Base-by-base conservation (phyloP, 2,113 vertebrate genomes). In the Mobula birostris region DNA sequence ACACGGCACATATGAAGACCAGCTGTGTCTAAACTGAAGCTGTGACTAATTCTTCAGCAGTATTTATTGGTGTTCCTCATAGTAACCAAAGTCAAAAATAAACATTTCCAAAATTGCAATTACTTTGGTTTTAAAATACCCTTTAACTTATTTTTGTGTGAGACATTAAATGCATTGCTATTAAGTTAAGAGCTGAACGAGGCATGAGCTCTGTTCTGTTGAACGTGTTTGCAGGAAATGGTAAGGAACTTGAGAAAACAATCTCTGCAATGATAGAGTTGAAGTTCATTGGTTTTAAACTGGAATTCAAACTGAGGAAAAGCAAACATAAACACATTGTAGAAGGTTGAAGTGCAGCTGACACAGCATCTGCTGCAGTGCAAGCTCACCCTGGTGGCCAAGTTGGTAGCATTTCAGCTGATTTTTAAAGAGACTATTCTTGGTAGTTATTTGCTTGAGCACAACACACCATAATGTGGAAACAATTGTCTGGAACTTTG, bases 1-100 rank as follows among this genome's bases (percentile, higher is more conserved):
- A 85, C 82, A 24, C 58, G 82, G 82, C 83, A 87, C 83, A 87
- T 87, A 58, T 87, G 83, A 19, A 61, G 83, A 87, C 83, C 83
- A 87, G 83, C 83, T 87, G 83, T 29, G 27, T 27, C 56, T 61
- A 87, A 87, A 61, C 8, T 29, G 82, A 85, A 61, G 83, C 40
- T 61, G 83, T 87, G 83, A 61, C 83, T 87, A 87, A 87, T 61
- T 56, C 80, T 87, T 24, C 83, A 58, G 24, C 83, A 87, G 83
- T 87, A 11, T 87, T 61, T 27, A 29, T 24, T 56, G 56, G 48
- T 61, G 11, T 56, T 82, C 48, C 24, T 87, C 83, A 87, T 79
- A 61, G 56, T 12, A 61, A 87, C 24, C 83, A 61, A 87, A 27
- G 83, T 56, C 83, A 87, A 87, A 87, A 87, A 11, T 21, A 61